phyloP scores from a whole-genome alignment of 2,888 invertebrate species.

The Dexiosoma caninum region DNA sequence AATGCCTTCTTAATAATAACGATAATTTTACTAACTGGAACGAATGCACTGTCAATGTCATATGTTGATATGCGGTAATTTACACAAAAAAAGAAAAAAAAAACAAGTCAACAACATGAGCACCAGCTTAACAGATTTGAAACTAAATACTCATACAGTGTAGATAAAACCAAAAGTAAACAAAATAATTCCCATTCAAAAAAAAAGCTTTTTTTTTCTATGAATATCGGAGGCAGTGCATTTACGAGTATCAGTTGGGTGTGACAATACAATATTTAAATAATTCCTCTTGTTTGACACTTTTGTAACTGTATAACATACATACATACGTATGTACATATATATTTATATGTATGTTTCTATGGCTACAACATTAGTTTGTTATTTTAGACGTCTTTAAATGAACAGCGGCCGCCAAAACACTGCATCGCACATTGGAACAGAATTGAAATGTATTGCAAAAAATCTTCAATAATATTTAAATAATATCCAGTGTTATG shows the following conservation, averaged over 20 bases:
- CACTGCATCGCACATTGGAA: no score
- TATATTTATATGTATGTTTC: no score
- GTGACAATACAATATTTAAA: not conserved
- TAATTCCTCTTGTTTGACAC: not conserved
- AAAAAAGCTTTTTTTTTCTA: no score
- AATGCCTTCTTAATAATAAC: conserved; percentile 29
- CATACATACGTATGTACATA: no score
- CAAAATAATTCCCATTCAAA: not conserved
- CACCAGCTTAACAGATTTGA: conserved; percentile 26
- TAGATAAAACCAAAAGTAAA: not conserved
- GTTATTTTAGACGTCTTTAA: not conserved
- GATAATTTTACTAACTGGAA: conserved; percentile 49
- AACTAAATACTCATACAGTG: conserved; percentile 2
- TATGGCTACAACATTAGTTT: not conserved
- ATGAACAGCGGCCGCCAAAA: conserved; percentile 21
- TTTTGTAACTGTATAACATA: not conserved
- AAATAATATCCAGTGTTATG: no score
- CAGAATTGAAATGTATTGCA: no score
- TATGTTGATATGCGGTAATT: conserved; percentile 46
- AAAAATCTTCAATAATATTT: no score
- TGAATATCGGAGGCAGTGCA: not conserved
- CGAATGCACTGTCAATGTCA: conserved; percentile 62
- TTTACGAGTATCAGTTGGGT: not conserved
- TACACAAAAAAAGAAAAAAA: not conserved
- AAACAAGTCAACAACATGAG: conserved; percentile 25